Percentiles rank a stretch among this genome's conserved stretches.
Evolutionary conservation across 2,888 invertebrate genomes (phyloP).

Genomic region (Epicampocera succincta): DNA sequence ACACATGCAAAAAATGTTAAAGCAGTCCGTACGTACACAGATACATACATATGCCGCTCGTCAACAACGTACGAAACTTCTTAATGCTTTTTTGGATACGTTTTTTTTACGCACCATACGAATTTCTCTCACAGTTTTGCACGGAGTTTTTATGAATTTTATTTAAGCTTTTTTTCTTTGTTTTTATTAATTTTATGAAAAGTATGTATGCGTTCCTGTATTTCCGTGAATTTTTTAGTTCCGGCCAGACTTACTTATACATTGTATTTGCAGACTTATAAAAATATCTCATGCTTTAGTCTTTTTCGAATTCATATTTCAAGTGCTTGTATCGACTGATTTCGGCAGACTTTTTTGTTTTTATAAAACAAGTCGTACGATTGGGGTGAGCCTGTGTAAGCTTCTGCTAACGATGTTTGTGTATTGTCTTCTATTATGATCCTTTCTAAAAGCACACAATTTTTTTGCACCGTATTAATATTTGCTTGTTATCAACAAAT

Average conservation of each 20-base stretch:
- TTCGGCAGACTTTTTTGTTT: conserved; percentile 4
- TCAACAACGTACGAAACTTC: conserved; percentile 27
- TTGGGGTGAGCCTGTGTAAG: conserved; percentile 34
- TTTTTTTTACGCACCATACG: conserved; percentile 44
- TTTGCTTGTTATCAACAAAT: conserved; percentile 54
- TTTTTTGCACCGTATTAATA: conserved; percentile 29
- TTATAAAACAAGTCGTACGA: neutral
- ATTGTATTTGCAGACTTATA: conserved; percentile 37
- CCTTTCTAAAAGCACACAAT: neutral
- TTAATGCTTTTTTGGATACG: conserved; percentile 52
- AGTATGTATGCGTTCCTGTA: conserved; percentile 37
- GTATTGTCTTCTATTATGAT: conserved; percentile 35
- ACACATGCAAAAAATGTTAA: conserved; percentile 13
- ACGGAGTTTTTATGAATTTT: conserved; percentile 37
- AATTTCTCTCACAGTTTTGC: neutral
- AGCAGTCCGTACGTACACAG: conserved; percentile 49
- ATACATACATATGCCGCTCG: neutral
- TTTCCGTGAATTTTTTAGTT: conserved; percentile 50
- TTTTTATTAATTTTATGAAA: conserved; percentile 8
- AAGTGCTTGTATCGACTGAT: conserved; percentile 40
- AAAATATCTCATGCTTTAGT: conserved; percentile 15
- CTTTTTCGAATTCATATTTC: conserved; percentile 18
- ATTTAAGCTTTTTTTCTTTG: conserved; percentile 36
- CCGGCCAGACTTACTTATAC: conserved; percentile 23
- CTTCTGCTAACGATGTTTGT: conserved; percentile 59